Base-by-base conservation (phyloP, 2,888 invertebrate species). In the Agriopis aurantiaria region DNA sequence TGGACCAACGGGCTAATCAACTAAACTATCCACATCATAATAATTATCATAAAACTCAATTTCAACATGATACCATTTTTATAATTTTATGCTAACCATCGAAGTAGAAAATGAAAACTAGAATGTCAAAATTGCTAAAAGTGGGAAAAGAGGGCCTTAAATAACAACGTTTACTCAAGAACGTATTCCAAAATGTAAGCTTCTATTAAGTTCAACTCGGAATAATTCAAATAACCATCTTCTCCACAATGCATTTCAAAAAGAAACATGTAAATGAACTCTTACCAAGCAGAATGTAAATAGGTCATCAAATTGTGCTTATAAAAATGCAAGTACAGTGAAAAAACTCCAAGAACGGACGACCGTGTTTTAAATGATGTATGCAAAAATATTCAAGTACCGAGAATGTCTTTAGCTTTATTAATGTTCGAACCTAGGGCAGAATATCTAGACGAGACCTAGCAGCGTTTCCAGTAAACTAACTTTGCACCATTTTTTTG, bases 321-420 rank as follows among this genome's bases (percentile, higher is more conserved):
- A 76, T 77, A 74, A 76, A 78, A 80, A 76, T 77, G 75, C 72
- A 74, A 77, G 74, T 72, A 61, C 70, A 58, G 60, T 68, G 69
- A 78, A 78, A 80, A 77, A 74, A 69, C 64, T 60, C 64, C 66
- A 14, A 59, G 65, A 61, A 65, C 52, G 14, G 61, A 46, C 71
- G 66, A 56, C 70, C 69, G 68, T 69, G 61, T 70, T 70, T 56
- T 55, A 62, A 59, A 59, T 74, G 76, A 75, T 78, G 67, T 75
- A 80, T 78, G 80, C 77, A 75, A 80, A 79, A 71, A 70, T 78
- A 80, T 79, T 80, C 79, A 75, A 77, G 79, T 67, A 77, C 69
- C 72, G 69, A 74, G 69, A 58, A 64, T 56, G 75, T 74, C 75
- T 75, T 73, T 69, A 74, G 73, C 72, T 71, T 73, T 78, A 78